Base-by-base conservation (phyloP, 1,140 invertebrate genomes). In the Drosophila serrata region DNA sequence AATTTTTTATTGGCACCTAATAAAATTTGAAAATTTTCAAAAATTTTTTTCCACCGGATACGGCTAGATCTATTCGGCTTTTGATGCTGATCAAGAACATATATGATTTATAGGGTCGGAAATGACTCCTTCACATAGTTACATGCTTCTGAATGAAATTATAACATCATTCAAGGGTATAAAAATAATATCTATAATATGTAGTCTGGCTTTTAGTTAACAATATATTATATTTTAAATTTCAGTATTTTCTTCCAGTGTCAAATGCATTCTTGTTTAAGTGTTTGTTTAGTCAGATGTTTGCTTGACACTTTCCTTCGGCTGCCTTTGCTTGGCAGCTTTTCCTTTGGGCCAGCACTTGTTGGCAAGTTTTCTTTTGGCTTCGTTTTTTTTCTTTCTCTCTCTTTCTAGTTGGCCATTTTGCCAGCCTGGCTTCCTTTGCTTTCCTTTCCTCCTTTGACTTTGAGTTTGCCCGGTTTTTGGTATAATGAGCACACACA, bases 241-340 rank as follows among this genome's bases (percentile, higher is more conserved):
- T 43, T 13, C 19, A 22, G 12, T 7, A 13, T 22, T 33, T 67
- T 46, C 35, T 68, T 4, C 3, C 35, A 51, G 45, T 68, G 27
- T 6, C 22, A 4, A 17, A 9, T 51, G 61, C 27, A 68, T 15
- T 27, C 35, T 35, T 42, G 27, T 69, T n/a, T 37, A 43, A 43
- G 68, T 72, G 65, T 58, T 72, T 72, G 65, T 72, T 72, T 79
- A 70, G 68, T 68, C 81, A 65, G 55, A 40, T 90, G 85, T 90
- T 90, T 90, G 85, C 85, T 68, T 79, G 85, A 90, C 85, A 90
- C 85, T 90, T 81, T 84, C 43, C 81, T 85, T 81, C 77, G 81
- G 81, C 49, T 69, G 51, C 33, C 48, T 39, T 40, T 40, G 64
- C 19, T 70, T 33, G 65, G 55, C 81, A 67, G 55, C 76, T 60